A percentile compares a stretch with the other conserved stretches of the same genome.
Evolutionary conservation across 2,113 vertebrate species (phyloP).

Genomic region (Equus quagga): DNA sequence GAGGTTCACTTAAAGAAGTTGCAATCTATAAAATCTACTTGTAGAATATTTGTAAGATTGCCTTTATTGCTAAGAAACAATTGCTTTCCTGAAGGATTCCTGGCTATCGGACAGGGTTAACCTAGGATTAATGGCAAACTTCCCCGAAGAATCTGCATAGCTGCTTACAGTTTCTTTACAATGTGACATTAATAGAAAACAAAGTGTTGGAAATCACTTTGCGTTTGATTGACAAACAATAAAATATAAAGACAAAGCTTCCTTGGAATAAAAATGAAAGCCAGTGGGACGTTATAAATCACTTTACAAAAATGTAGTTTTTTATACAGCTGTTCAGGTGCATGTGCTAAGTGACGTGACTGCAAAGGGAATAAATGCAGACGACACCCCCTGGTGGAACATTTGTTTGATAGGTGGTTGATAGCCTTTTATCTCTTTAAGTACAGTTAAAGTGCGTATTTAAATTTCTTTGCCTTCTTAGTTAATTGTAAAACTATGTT

Average conservation of each 20-base stretch:
- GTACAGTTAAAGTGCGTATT: conserved; percentile 35
- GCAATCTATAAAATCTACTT: not conserved
- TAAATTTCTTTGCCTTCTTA: conserved; percentile 59
- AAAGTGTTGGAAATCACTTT: conserved; percentile 39
- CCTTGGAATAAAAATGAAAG: conserved; percentile 52
- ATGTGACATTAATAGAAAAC: conserved; percentile 48
- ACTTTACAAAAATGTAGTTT: not conserved
- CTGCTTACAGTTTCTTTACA: conserved; percentile 44
- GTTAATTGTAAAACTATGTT: conserved; percentile 53
- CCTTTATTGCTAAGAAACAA: conserved; percentile 20
- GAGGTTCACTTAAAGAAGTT: conserved; percentile 43
- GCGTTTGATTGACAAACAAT: conserved; percentile 56
- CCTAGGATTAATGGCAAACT: not conserved
- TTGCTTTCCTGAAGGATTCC: conserved; percentile 53
- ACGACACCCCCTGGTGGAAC: conserved; percentile 74
- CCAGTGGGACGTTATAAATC: conserved; percentile 28
- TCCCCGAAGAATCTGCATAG: conserved; percentile 12
- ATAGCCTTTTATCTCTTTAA: conserved; percentile 41
- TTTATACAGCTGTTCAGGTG: not conserved
- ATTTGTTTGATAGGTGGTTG: conserved; percentile 36
- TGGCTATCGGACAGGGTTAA: conserved; percentile 31
- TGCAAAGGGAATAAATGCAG: conserved; percentile 24
- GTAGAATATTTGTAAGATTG: not conserved
- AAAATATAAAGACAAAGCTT: conserved; percentile 32
- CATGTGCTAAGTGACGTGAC: not conserved